Evolutionary conservation across 2,113 vertebrate species (phyloP).

Genomic region (Antidorcas marsupialis): DNA sequence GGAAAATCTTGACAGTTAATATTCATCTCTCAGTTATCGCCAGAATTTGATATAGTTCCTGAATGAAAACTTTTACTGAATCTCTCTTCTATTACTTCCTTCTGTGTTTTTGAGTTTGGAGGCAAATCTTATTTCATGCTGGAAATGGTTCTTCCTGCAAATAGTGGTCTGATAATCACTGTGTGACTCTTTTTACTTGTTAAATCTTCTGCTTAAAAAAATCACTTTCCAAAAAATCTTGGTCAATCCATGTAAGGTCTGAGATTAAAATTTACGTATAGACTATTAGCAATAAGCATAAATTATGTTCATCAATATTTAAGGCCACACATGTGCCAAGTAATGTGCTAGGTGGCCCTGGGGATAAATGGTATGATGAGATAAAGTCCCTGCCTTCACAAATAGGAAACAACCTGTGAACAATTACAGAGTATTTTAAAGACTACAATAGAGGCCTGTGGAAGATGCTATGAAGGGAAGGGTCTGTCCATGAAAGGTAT

Average conservation of each 20-base stretch:
- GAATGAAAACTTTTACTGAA: background rate
- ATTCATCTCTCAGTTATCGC: background rate
- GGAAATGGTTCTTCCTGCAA: background rate
- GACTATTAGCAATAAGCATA: background rate
- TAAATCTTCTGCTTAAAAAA: background rate
- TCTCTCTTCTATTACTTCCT: background rate
- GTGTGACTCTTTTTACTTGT: background rate
- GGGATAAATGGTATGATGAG: background rate
- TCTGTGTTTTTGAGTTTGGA: background rate
- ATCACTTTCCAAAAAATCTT: background rate
- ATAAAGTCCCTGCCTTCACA: background rate
- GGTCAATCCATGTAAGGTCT: background rate
- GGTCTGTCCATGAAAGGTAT: background rate
- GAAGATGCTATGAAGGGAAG: background rate
- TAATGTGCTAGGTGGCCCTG: background rate
- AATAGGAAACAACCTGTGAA: background rate
- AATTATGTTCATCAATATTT: background rate
- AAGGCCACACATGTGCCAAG: background rate
- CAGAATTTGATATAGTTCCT: background rate
- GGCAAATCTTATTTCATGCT: background rate
- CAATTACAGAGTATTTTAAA: background rate
- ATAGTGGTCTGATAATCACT: background rate
- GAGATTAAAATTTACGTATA: background rate
- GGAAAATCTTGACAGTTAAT: conserved; percentile 8
- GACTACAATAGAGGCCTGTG: background rate